These are phyloP conservation scores for Drosophila testacea DNA, from an alignment of 2,888 invertebrate genomes.

Conservation along the genomic window DNA sequence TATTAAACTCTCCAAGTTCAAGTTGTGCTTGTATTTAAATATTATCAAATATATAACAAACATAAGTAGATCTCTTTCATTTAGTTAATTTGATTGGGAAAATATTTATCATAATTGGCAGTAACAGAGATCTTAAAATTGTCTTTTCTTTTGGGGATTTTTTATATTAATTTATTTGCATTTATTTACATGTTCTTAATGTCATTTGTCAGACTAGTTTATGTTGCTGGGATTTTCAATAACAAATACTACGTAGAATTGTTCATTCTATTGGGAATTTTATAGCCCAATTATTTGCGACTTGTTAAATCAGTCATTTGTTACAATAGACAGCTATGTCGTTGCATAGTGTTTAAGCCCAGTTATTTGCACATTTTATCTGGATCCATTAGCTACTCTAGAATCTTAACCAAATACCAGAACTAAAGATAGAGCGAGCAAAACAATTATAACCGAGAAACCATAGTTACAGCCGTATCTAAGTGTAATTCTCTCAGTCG, in stretches of 20 bases:
- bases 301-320: slow-evolving; percentile 2
- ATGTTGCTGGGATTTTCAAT: background rate
- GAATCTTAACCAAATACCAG: slow-evolving; percentile 1
- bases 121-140: background rate
- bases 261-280: background rate
- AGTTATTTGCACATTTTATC: slow-evolving; percentile 8
- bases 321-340: background rate
- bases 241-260: background rate
- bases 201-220: no score
- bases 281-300: background rate
- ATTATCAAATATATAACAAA: no score
- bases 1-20: no score
- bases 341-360: slow-evolving; percentile 5
- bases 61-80: no score
- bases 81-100: background rate
- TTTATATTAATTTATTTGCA: background rate
- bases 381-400: slow-evolving; percentile 4
- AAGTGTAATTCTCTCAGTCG: background rate
- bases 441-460: background rate
- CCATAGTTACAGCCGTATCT: background rate
- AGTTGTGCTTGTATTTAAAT: no score
- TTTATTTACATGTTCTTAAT: no score
- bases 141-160: background rate
- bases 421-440: slow-evolving; percentile 1
- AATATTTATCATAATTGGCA: background rate